Base-by-base conservation (phyloP, 1,140 invertebrate genomes). In the Centruroides vittatus region DNA sequence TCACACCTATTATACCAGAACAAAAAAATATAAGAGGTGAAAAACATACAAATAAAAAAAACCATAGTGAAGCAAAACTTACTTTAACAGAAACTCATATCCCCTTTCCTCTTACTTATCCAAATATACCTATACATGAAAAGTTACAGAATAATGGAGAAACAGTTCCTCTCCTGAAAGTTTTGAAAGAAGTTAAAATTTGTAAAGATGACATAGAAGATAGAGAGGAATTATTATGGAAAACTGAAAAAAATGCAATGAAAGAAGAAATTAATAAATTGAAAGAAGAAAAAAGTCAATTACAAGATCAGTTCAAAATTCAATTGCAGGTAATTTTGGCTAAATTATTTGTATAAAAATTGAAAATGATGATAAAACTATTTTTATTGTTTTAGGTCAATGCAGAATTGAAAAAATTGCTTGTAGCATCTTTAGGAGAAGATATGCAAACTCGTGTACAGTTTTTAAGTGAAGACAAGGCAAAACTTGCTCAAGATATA, bases 361-460 rank as follows among this genome's bases (percentile, higher is more conserved):
- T 5, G 41, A 41, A 41, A 41, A 41, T 41, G 41, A 41, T 41
- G 41, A 41, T 41, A 41, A 6, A 41, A 23, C 23, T 8, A 41
- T 41, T 41, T 6, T 2, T 64, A 12, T 55, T 36, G 62, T 69
- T 75, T 8, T 70, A 93, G 84, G 88, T 95, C 1, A 95, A 95
- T 77, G 82, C 85, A 61, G 92, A 95, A 74, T 76, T 96, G 48
- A 96, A 95, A 74, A 93, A 87, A 72, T 80, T 96, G 71, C 72
- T 96, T 47, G 89, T 96, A 3, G 92, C 92, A 35, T 91, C 91
- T 35, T 86, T 96, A 53, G 93, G 93, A 13, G 92, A 95, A 76
- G 93, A 96, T 77, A 76, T 95, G 51, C 84, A 94, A 75, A 85
- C 82, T 3, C 82, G 85, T 73, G 89, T 96, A 3, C 88, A 94